phyloP scores from a whole-genome alignment of 1,140 invertebrate genomes.

The Piezodorus guildinii region DNA sequence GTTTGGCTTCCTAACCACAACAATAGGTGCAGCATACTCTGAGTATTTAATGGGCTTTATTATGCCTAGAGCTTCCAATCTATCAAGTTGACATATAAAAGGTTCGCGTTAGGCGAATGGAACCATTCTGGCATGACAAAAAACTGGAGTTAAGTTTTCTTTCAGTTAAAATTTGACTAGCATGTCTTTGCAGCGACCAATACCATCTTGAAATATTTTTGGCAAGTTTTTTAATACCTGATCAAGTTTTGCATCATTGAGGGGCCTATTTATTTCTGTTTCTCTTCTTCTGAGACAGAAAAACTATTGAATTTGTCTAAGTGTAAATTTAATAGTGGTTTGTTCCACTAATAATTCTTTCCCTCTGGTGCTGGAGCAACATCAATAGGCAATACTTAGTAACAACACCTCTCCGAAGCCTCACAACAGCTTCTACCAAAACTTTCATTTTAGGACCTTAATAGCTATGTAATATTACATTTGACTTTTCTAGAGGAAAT shows the following conservation, averaged over 20 bases:
- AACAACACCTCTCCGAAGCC: neutral
- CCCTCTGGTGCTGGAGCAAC: neutral
- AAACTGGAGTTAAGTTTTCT: no score
- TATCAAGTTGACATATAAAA: neutral
- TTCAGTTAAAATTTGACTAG: neutral
- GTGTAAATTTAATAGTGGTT: neutral
- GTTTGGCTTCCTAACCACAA: neutral
- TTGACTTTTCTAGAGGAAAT: slow-evolving; percentile 5
- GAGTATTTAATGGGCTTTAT: neutral
- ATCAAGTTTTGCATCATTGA: neutral
- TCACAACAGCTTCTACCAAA: neutral
- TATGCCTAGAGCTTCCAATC: neutral
- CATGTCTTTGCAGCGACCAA: neutral
- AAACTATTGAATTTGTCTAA: neutral
- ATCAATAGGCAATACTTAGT: neutral
- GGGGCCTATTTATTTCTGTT: neutral
- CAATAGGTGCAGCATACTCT: neutral
- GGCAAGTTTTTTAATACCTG: neutral
- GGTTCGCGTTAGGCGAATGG: no score
- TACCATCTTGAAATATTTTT: slow-evolving; percentile 1
- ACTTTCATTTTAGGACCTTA: neutral
- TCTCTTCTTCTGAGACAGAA: neutral
- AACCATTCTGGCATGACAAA: neutral
- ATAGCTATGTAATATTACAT: neutral
- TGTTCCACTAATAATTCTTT: neutral